Evolutionary conservation across 2,888 invertebrate species (phyloP).

Genomic region (Malacosoma neustria): DNA sequence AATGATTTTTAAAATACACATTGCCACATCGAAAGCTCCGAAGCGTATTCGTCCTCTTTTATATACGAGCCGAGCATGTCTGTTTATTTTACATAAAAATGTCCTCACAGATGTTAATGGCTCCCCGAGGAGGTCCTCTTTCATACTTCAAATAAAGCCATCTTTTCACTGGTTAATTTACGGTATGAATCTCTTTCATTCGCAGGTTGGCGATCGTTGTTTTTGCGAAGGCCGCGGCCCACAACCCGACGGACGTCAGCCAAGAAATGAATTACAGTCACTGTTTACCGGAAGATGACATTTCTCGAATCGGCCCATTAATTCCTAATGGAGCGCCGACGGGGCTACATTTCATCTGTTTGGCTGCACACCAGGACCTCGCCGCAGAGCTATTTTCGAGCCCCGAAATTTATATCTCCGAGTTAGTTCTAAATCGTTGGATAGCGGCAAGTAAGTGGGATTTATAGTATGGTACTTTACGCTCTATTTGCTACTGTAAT

Average conservation of each 20-base stretch:
- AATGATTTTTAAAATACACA: not conserved
- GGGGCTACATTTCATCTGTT: constrained; percentile 68
- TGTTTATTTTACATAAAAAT: constrained; percentile 22
- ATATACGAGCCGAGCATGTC: constrained; percentile 22
- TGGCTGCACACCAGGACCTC: constrained; percentile 59
- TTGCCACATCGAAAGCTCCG: not conserved
- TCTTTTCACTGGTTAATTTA: constrained; percentile 46
- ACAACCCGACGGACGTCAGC: constrained; percentile 14
- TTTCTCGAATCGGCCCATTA: constrained; percentile 70
- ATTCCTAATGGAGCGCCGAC: constrained; percentile 67
- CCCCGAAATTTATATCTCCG: constrained; percentile 65
- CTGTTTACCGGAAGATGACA: constrained; percentile 70
- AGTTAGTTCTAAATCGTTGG: constrained; percentile 68
- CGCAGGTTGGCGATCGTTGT: constrained; percentile 33
- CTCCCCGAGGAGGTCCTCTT: constrained; percentile 12
- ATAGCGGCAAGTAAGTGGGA: constrained; percentile 57
- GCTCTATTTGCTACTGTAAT: constrained; percentile 45
- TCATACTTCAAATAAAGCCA: constrained; percentile 30
- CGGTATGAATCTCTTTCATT: constrained; percentile 48
- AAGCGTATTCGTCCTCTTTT: constrained; percentile 12
- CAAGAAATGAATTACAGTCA: constrained; percentile 50
- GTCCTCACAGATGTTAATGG: constrained; percentile 10
- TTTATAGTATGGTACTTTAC: constrained; percentile 50
- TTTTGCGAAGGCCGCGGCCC: constrained; percentile 20
- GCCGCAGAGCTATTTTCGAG: constrained; percentile 65